Percentiles rank a stretch among this genome's conserved stretches.
Evolutionary conservation across 2,797 vertebrate species (phyloP).

Genomic region (Otus scops): DNA sequence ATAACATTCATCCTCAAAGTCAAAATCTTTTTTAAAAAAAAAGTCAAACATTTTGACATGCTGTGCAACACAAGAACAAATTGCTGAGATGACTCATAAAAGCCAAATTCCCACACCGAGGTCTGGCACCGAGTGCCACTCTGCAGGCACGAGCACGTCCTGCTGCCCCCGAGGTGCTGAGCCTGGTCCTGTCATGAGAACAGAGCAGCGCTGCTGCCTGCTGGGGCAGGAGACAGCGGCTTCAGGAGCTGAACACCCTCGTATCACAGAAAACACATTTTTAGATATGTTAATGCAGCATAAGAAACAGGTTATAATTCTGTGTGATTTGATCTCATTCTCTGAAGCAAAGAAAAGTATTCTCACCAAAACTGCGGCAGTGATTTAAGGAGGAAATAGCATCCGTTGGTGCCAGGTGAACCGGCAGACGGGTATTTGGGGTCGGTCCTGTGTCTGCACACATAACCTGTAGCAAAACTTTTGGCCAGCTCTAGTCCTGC

Average conservation of each 20-base stretch:
- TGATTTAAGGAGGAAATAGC: background rate
- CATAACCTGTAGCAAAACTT: background rate
- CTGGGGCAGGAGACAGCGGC: background rate
- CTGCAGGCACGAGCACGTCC: background rate
- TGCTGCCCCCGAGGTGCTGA: background rate
- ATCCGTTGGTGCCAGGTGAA: background rate
- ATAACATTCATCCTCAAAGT: background rate
- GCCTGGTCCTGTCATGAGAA: background rate
- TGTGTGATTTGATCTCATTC: background rate
- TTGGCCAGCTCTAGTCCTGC: background rate
- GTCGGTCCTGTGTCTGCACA: background rate
- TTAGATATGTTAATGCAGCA: background rate
- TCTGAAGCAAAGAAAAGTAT: background rate
- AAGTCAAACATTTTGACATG: background rate
- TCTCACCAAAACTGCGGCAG: background rate
- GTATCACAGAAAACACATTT: background rate
- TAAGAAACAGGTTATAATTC: background rate
- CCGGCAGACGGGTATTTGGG: background rate
- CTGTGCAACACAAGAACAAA: background rate
- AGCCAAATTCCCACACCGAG: background rate
- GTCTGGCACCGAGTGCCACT: background rate
- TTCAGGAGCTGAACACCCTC: background rate
- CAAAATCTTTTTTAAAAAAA: background rate
- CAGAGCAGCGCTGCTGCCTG: background rate
- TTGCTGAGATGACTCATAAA: background rate